Conservation (phyloP, 2,888 invertebrate species). For the Druceiella hillmani region DNA sequence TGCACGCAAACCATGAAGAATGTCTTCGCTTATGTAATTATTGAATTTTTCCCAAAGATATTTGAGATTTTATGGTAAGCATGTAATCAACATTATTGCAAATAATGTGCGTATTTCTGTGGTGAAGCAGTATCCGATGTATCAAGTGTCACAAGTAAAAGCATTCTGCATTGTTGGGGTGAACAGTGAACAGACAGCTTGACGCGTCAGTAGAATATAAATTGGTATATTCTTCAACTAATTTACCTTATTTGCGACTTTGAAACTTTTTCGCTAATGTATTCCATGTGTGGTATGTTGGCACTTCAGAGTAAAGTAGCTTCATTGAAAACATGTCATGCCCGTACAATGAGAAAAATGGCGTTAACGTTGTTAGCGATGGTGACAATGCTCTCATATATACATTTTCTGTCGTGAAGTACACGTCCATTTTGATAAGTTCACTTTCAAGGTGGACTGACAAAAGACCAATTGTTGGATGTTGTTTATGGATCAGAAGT, state of each 20-base stretch:
- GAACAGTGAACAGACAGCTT: conserved; percentile 10
- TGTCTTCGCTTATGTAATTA: too few species aligned
- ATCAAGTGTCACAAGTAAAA: too few species aligned
- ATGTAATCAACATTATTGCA: too few species aligned
- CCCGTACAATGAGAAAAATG: conserved; percentile 3
- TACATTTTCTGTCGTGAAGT: conserved; percentile 14
- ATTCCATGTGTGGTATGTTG: conserved; percentile 1
- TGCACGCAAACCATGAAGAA: too few species aligned
- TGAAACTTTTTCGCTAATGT: conserved; percentile 3
- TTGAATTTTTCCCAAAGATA: too few species aligned
- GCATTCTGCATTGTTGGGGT: conserved; percentile 3
- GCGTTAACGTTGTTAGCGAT: conserved; percentile 6
- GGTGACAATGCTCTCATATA: conserved; percentile 1
- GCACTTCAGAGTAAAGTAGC: not conserved
- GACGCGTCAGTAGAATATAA: conserved; percentile 14
- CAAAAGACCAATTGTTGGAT: not conserved
- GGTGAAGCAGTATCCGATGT: too few species aligned
- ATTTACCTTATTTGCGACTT: conserved; percentile 12
- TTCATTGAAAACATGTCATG: conserved; percentile 9
- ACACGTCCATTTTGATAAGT: conserved; percentile 9
- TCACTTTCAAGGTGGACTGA: not conserved
- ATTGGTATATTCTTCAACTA: conserved; percentile 13
- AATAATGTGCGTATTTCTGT: too few species aligned
- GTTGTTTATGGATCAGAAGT: not conserved
- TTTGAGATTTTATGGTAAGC: too few species aligned